Base-by-base conservation (phyloP, 1,140 invertebrate species). In the Callitettix versicolor region DNA sequence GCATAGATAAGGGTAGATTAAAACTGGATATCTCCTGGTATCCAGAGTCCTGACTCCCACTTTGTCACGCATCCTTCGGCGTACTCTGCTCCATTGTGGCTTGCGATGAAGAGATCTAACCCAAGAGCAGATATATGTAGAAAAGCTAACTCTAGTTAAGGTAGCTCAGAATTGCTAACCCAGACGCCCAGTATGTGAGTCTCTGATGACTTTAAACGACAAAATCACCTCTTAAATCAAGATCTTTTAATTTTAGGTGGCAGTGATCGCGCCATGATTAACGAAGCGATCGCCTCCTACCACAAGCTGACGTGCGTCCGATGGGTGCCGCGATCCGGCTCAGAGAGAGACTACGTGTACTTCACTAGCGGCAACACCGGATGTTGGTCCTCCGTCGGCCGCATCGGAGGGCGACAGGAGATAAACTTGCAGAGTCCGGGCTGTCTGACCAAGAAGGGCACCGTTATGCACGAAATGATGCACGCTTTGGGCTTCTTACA, bases 401-500 rank as follows among this genome's bases (percentile, higher is more conserved):
- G 65, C 26, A 62, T 69, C 0, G 71, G 70, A 3, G 73, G 81
- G 15, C 68, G 71, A 11, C 85, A 88, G 21, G 54, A 55, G 20
- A 26, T 88, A 0, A 88, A 87, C 65, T 71, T 88, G 2, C 83
- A 88, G 63, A 70, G 72, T 0, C 82, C 84, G 1, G 84, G 83
- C 2, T 92, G 89, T 63, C 70, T 88, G 0, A 64, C 67, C 41
- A 82, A 81, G 58, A 80, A 84, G 40, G 83, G 85, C 3, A 88
- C 85, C 0, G 74, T 85, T 15, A 71, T 86, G 26, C 90, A 94
- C 62, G 90, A 95, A 67, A 67, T 94, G 58, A 84, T 91, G 75
- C 90, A 95, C 60, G 82, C 85, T 0, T 62, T 86, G 17, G 91
- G 91, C 1, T 92, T 93, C 68, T 76, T 86, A 64, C 91, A 95